These are phyloP conservation scores for Ryuthela nishihirai DNA, from an alignment of 2,888 invertebrate species.

Conservation along the genomic window DNA sequence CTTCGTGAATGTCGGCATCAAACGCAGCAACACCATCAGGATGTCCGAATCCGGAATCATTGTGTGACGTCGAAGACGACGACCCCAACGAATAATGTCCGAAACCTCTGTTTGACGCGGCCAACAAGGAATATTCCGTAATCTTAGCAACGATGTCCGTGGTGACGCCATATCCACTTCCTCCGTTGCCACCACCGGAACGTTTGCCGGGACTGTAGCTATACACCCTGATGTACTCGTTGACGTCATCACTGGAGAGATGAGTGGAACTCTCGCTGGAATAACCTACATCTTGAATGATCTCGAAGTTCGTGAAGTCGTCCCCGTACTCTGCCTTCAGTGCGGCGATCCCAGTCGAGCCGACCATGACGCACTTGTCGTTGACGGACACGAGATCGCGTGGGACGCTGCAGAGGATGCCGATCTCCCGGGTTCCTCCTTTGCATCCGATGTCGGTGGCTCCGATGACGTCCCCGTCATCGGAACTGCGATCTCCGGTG, in stretches of 20 bases:
- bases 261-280: conserved; percentile 50
- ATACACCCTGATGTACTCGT: conserved; percentile 18
- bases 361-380: conserved; percentile 42
- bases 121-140: background rate
- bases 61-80: conserved; percentile 9
- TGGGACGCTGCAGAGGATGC: conserved; percentile 8
- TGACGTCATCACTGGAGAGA: conserved; percentile 47
- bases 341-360: conserved; percentile 39
- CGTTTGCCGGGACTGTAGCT: background rate
- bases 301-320: conserved; percentile 35
- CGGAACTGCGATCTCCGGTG: too few species aligned
- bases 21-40: too few species aligned
- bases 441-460: too few species aligned
- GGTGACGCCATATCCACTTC: too few species aligned
- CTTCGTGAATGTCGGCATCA: too few species aligned
- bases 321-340: conserved; percentile 40
- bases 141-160: background rate
- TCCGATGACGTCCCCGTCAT: too few species aligned
- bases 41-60: conserved; percentile 21
- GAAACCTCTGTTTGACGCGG: background rate
- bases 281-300: conserved; percentile 50
- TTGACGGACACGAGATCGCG: conserved; percentile 14
- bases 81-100: conserved; percentile 14
- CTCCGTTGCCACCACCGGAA: conserved; percentile 3
- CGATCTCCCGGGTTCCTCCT: conserved; percentile 24